Evolutionary conservation across 2,888 invertebrate genomes (phyloP).

Genomic region (Philaethria dido): DNA sequence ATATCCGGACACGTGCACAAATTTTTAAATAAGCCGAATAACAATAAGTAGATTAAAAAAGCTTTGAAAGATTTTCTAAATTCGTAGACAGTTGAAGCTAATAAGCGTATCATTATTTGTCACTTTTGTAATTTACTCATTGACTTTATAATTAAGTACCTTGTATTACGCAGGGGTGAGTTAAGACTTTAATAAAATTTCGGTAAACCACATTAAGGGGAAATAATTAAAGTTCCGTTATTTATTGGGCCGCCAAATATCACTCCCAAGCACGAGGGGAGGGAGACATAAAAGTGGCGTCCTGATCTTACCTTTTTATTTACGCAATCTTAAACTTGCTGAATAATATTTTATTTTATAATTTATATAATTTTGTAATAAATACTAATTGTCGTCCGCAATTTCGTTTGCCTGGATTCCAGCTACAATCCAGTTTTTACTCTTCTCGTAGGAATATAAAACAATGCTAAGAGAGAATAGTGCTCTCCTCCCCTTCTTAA

Average conservation of each 20-base stretch:
- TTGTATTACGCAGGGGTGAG: constrained; percentile 3
- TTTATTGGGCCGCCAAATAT: constrained; percentile 10
- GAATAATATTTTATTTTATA: no score
- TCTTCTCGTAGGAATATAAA: no score
- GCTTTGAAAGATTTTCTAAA: no score
- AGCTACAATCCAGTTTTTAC: no score
- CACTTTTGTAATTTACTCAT: constrained; percentile 2
- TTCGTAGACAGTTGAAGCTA: neutral
- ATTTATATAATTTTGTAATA: no score
- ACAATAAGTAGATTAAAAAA: no score
- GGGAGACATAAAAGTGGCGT: neutral
- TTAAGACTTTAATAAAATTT: constrained; percentile 9
- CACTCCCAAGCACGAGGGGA: constrained; percentile 3
- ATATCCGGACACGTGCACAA: no score
- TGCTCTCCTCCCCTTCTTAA: no score
- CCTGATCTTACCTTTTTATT: neutral
- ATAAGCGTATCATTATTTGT: neutral
- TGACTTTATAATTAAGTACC: constrained; percentile 9
- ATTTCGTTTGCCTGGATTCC: no score
- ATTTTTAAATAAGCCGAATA: no score
- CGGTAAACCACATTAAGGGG: constrained; percentile 1
- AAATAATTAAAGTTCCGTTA: constrained; percentile 15
- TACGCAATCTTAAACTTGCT: neutral
- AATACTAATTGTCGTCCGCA: no score
- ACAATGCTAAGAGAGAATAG: no score